Conservation (phyloP, 1,140 invertebrate species). For the Drosophila seguyi region DNA sequence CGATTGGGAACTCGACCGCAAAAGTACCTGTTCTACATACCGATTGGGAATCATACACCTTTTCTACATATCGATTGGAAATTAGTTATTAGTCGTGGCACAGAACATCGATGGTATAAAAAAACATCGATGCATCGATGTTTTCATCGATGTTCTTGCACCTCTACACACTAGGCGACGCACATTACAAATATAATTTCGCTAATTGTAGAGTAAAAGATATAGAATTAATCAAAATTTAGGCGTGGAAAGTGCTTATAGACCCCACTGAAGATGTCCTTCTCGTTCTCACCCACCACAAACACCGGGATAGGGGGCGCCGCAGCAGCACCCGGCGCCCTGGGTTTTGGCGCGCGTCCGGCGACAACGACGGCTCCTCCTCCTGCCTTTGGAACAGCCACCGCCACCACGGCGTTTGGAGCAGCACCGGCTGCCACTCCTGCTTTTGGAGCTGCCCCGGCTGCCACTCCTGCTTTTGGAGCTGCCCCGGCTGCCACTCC, state of each 20-base stretch:
- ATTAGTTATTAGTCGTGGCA: too few relatives aligned
- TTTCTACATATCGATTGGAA: too few relatives aligned
- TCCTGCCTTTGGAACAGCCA: slow-evolving; percentile 35
- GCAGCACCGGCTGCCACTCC: slow-evolving; percentile 17
- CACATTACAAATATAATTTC: slow-evolving; percentile 19
- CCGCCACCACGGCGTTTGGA: slow-evolving; percentile 47
- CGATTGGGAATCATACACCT: too few relatives aligned
- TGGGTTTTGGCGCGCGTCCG: slow-evolving; percentile 75
- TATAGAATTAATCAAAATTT: slow-evolving; percentile 8
- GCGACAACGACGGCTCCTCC: slow-evolving; percentile 47
- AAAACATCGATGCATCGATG: too few relatives aligned
- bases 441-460: slow-evolving; percentile 23
- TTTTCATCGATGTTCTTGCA: too few relatives aligned
- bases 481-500: slow-evolving; percentile 11
- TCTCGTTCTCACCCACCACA: slow-evolving; percentile 65
- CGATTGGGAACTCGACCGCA: too few relatives aligned
- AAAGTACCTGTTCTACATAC: too few relatives aligned
- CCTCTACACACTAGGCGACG: not conserved
- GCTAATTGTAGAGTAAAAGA: slow-evolving; percentile 5
- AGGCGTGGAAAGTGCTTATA: not conserved
- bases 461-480: slow-evolving; percentile 26
- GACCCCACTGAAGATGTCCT: slow-evolving; percentile 61
- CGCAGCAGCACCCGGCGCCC: slow-evolving; percentile 39
- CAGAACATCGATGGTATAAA: too few relatives aligned
- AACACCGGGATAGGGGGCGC: slow-evolving; percentile 49